Conservation (phyloP, 2,888 invertebrate genomes). For the Heliconius erato region DNA sequence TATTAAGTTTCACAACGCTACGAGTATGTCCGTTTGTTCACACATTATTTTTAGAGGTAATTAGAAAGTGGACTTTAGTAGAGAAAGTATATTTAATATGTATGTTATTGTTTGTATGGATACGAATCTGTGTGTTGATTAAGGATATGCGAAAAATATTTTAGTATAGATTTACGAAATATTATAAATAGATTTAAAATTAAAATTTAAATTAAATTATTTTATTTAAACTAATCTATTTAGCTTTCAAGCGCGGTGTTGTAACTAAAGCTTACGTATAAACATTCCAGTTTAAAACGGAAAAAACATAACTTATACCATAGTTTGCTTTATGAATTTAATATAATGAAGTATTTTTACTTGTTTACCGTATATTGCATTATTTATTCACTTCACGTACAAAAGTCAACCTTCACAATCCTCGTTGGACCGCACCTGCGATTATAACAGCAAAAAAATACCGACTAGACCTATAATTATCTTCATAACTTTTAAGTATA, state of each 20-base stretch:
- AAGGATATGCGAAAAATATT: neutral
- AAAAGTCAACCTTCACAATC: slow-evolving; percentile 63
- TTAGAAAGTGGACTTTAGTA: slow-evolving; percentile 31
- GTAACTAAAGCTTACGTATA: neutral
- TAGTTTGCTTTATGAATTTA: slow-evolving; percentile 8
- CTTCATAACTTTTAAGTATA: slow-evolving; percentile 18
- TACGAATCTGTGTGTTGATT: slow-evolving; percentile 39
- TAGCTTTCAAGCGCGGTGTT: neutral
- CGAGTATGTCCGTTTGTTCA: slow-evolving; percentile 46
- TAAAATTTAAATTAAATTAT: neutral
- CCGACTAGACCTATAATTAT: slow-evolving; percentile 31
- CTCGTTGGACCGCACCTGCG: slow-evolving; percentile 59
- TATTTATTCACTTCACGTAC: slow-evolving; percentile 65
- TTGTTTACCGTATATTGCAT: slow-evolving; percentile 52
- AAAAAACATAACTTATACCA: neutral
- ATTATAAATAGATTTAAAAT: neutral
- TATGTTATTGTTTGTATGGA: slow-evolving; percentile 23
- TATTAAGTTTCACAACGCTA: slow-evolving; percentile 45
- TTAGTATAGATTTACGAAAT: neutral
- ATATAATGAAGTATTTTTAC: slow-evolving; percentile 38
- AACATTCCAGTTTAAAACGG: neutral
- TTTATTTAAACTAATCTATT: neutral
- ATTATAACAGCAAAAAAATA: slow-evolving; percentile 35
- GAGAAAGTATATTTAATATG: slow-evolving; percentile 4
- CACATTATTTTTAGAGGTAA: slow-evolving; percentile 16